Base-by-base conservation (phyloP, 2,113 vertebrate genomes). In the Pitta sordida region DNA sequence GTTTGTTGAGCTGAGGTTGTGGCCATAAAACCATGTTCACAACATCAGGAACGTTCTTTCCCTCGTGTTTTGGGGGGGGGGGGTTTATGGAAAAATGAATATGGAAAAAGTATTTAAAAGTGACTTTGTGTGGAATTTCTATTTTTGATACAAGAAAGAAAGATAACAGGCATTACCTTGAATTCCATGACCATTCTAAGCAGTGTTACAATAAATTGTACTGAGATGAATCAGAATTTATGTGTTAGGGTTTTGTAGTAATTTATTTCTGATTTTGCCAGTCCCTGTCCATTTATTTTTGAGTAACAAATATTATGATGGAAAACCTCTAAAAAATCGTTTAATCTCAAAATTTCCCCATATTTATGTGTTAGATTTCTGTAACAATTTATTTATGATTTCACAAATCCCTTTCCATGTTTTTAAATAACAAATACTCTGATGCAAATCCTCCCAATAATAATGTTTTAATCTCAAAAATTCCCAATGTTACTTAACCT, bases 51-150 rank as follows among this genome's bases (percentile, higher is more conserved):
- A 58, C 3, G 4, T 34, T 34, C 29, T 21, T 49, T 2, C 26
- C 8, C 30, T 30, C 30, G n/a, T n/a, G n/a, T n/a, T n/a, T n/a
- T n/a, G n/a, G n/a, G n/a, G n/a, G n/a, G n/a, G n/a, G n/a, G n/a
- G n/a, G n/a, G n/a, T n/a, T n/a, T n/a, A n/a, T n/a, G n/a, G n/a
- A 53, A 55, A 86, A 91, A 59, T 23, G 3, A 68, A 32, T 7
- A 3, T 6, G 23, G 53, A 14, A 43, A 63, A 83, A 10, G 1
- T 6, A 0, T 27, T 44, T 65, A 46, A 15, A 14, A 53, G 22
- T 10, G 11, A 5, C 21, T 13, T 3, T 0, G 0, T 6, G 1
- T 3, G 36, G 32, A 52, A 56, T 37, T 65, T 10, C 2, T 23
- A 6, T 23, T 76, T 84, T 41, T 51, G 53, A 23, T 10, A 5